phyloP scores from a whole-genome alignment of 2,797 vertebrate genomes.

The Etheostoma perlongum region DNA sequence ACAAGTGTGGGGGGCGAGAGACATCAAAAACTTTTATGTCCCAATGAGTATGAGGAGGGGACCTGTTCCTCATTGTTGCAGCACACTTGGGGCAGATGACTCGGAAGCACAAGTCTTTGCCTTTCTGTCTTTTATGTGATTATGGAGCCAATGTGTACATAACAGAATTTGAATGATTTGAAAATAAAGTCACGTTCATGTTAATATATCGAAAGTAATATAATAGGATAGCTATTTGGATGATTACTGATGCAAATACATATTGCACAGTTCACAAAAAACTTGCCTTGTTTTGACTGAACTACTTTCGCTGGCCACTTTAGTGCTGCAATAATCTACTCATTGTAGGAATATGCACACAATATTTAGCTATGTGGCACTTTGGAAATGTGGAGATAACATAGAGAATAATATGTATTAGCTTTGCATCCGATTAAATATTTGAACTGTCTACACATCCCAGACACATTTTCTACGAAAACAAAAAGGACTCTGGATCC shows the following conservation, averaged over 20 bases:
- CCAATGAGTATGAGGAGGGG: conserved; percentile 49
- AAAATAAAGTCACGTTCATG: not conserved
- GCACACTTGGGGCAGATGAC: conserved; percentile 81
- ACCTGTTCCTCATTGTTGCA: conserved; percentile 75
- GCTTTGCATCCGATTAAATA: not conserved
- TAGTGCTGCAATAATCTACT: not conserved
- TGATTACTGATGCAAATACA: not conserved
- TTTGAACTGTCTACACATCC: no score
- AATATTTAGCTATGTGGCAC: not conserved
- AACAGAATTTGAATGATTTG: not conserved
- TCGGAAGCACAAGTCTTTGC: conserved; percentile 66
- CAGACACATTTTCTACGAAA: not conserved
- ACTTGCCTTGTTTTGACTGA: not conserved
- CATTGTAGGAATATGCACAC: not conserved
- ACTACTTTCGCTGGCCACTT: not conserved
- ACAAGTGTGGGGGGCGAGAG: conserved; percentile 36
- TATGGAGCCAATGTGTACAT: not conserved
- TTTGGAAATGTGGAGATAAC: no score
- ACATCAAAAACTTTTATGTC: conserved; percentile 72
- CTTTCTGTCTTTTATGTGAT: conserved; percentile 33
- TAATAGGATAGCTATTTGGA: not conserved
- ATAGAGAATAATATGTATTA: not conserved
- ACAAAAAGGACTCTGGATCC: not conserved
- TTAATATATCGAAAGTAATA: not conserved
- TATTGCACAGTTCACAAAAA: not conserved